Conservation (phyloP, 2,113 vertebrate genomes). For the Pleuronectes platessa region DNA sequence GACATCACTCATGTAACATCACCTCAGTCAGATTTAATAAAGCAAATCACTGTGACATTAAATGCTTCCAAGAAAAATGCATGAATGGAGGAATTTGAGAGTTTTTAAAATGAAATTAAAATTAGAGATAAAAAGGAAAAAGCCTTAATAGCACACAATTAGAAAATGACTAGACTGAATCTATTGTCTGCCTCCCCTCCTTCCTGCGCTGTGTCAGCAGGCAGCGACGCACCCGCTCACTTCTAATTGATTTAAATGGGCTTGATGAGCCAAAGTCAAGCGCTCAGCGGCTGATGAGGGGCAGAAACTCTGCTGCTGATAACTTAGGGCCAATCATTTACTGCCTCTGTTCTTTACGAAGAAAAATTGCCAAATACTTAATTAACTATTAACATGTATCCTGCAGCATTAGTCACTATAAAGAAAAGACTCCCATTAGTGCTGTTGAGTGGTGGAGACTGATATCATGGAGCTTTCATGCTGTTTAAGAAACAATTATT, state of each 20-base stretch:
- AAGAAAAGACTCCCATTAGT: not conserved
- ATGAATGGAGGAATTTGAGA: not conserved
- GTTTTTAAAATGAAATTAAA: not conserved
- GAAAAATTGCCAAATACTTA: not conserved
- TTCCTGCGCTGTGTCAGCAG: not conserved
- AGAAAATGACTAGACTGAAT: conserved; percentile 5
- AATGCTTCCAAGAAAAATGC: not conserved
- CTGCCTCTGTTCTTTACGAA: conserved; percentile 1
- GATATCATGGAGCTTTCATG: too few species aligned
- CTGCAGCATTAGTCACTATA: too few species aligned
- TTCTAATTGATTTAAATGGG: conserved; percentile 42
- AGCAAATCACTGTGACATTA: not conserved
- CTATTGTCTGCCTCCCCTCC: conserved; percentile 19
- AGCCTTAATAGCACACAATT: not conserved
- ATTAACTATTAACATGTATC: too few species aligned
- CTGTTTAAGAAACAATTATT: too few species aligned
- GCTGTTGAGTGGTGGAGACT: not conserved
- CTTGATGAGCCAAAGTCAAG: conserved; percentile 35
- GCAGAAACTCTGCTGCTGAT: conserved; percentile 10
- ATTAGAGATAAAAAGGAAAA: conserved; percentile 1
- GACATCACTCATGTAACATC: too few species aligned
- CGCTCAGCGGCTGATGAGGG: conserved; percentile 6
- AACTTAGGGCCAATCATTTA: not conserved
- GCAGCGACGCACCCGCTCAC: conserved; percentile 21
- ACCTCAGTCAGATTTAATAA: too few species aligned